Base-by-base conservation (phyloP, 2,797 vertebrate genomes). In the Tenualosa ilisha region DNA sequence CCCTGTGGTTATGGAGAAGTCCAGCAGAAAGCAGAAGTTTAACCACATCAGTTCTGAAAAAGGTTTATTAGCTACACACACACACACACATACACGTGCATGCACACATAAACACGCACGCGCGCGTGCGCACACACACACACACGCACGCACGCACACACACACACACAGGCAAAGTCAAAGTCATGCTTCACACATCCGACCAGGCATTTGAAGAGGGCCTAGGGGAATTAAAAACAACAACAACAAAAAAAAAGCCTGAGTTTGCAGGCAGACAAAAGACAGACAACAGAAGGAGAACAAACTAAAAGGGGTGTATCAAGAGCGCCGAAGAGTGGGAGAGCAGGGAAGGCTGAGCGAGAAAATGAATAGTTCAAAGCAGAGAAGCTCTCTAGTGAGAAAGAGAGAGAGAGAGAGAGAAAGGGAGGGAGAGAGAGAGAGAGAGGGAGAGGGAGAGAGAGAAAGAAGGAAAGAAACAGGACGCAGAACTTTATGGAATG, bases 401-500 rank as follows among this genome's bases (percentile, higher is more conserved):
- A 3, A 37, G 5, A 40, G 20, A 49, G 26, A n/a, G 11, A 81
- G 75, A 86, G 46, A 85, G 56, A 68, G 24, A 49, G 83, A 79
- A 46, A 84, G 68, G 49, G 26, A 85, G 84, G 72, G 43, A 37
- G 54, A 86, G 53, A 81, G 68, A 81, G 56, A 3, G 56, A 59
- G 6, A 59, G 31, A 40, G 53, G 63, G 51, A 15, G 9, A 6
- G 22, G 24, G 40, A 50, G 20, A 13, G 37, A 26, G 3, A 24
- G 20, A 31, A 43, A 20, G 43, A 59, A 17, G 17, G 40, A 37
- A 20, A 37, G 26, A 53, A 82, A 51, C 12, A 54, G 50, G 53
- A 68, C 40, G n/a, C 6, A 50, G 15, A 53, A 83, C 59, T 81
- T 81, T 82, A 81, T 83, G 85, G 84, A 87, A 88, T 68, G 81